phyloP scores from a whole-genome alignment of 92 coral and sea anemone genomes.

The Pocillopora grandis region DNA sequence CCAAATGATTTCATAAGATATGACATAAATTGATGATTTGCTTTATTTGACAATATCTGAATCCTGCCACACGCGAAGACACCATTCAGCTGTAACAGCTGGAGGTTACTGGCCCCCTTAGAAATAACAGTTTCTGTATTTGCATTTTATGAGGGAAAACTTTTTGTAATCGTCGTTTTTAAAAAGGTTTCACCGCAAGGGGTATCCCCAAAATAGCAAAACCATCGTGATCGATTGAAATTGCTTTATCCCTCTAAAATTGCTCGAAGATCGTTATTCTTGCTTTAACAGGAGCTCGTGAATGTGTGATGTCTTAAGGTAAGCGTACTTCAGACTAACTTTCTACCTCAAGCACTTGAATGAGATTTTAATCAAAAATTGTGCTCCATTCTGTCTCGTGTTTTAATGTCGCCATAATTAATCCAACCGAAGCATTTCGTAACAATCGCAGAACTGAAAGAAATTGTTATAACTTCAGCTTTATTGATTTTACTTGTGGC shows the following conservation, averaged over 20 bases:
- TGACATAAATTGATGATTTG: not conserved
- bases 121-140: not conserved
- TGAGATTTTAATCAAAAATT: not conserved
- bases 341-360: not conserved
- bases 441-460: not conserved
- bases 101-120: not conserved
- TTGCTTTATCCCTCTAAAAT: not conserved
- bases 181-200: not conserved
- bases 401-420: not conserved
- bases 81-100: not conserved
- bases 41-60: not conserved
- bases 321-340: not conserved
- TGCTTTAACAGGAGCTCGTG: not conserved
- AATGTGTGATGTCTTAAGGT: not conserved
- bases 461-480: not conserved
- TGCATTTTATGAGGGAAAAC: not conserved
- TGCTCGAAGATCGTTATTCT: not conserved
- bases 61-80: constrained; percentile 1
- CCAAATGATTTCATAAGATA: too few relatives aligned
- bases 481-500: too few relatives aligned
- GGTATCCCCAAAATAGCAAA: not conserved
- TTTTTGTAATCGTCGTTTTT: constrained; percentile 4
- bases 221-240: not conserved
- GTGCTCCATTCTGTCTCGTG: not conserved
- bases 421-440: not conserved